A percentile compares a stretch with the other conserved stretches of the same genome.
Evolutionary conservation across 2,797 vertebrate genomes (phyloP).

Genomic region (Alauda arvensis): DNA sequence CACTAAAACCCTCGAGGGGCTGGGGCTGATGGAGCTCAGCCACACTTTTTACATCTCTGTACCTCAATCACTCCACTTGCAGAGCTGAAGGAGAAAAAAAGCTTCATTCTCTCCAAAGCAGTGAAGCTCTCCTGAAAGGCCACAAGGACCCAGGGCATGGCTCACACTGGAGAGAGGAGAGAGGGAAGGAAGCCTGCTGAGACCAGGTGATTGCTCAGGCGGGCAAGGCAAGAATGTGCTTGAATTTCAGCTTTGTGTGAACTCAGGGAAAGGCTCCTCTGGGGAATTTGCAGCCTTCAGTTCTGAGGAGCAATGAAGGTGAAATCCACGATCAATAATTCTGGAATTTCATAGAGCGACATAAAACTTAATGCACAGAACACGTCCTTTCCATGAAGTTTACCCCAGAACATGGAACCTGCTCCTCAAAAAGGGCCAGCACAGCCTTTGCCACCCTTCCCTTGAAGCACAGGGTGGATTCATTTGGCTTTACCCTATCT

Average conservation of each 20-base stretch:
- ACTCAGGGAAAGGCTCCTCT: neutral
- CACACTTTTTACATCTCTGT: neutral
- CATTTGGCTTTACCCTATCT: neutral
- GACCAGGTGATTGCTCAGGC: neutral
- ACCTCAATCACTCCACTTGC: neutral
- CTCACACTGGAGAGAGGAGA: neutral
- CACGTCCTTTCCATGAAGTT: neutral
- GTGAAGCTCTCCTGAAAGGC: neutral
- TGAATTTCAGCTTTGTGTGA: neutral
- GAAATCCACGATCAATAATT: neutral
- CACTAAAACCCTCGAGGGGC: neutral
- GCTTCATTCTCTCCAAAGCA: neutral
- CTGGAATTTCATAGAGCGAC: neutral
- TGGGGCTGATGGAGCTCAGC: neutral
- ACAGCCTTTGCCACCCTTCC: neutral
- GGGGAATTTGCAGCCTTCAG: neutral
- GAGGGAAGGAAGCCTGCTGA: neutral
- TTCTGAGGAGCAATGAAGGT: neutral
- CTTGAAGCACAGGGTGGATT: neutral
- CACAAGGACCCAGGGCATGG: fast-evolving
- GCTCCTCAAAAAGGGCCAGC: neutral
- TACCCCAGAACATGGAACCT: neutral
- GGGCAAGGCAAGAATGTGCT: neutral
- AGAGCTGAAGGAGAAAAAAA: neutral
- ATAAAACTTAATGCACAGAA: neutral